Evolutionary conservation across 2,113 vertebrate genomes (phyloP).

Genomic region (Sterna hirundo): DNA sequence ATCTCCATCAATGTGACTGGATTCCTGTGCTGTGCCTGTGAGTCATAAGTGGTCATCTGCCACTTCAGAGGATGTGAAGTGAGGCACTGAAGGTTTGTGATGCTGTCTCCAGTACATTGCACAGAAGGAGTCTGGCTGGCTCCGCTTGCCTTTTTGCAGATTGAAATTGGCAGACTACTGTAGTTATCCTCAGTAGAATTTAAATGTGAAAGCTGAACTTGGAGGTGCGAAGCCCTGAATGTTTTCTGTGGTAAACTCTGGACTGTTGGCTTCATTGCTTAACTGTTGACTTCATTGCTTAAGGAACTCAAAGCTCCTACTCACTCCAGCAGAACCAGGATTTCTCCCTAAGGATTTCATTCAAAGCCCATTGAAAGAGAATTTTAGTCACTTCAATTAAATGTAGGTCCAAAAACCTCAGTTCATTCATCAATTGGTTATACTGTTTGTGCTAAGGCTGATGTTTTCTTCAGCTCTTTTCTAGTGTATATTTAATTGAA

Average conservation of each 20-base stretch:
- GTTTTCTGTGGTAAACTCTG: not conserved
- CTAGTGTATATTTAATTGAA: not conserved
- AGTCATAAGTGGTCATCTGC: not conserved
- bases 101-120: not conserved
- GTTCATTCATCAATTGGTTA: not conserved
- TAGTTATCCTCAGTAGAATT: conserved; percentile 39
- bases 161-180: conserved; percentile 15
- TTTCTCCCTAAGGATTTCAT: conserved; percentile 5
- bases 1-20: not conserved
- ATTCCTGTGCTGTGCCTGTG: not conserved
- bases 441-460: not conserved
- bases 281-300: conserved; percentile 19
- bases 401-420: not conserved
- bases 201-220: conserved; percentile 39
- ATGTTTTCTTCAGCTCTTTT: not conserved
- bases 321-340: not conserved
- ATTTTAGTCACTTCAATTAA: not conserved
- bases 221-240: conserved; percentile 31
- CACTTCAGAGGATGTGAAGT: not conserved
- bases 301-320: not conserved
- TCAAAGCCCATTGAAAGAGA: not conserved
- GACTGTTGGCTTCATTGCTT: not conserved
- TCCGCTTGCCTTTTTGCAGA: not conserved
- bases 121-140: conserved; percentile 45
- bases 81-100: not conserved